Base-by-base conservation (phyloP, 1,140 invertebrate genomes). In the Andrena cerasifolii region DNA sequence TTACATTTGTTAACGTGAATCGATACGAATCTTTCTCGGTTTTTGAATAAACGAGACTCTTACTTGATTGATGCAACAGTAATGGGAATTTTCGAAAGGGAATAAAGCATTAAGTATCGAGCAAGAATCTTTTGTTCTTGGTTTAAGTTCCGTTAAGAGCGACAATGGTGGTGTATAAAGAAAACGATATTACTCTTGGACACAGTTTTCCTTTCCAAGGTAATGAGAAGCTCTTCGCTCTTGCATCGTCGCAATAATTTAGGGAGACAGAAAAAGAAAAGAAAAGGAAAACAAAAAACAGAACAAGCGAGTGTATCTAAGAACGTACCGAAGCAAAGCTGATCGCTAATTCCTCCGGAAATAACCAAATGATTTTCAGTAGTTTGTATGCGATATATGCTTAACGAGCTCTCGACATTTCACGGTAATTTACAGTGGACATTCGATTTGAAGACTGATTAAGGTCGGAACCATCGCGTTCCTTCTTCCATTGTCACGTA, bases 401-500 rank as follows among this genome's bases (percentile, higher is more conserved):
- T 76, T 40, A 58, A 68, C 18, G 63, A 70, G 72, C 40, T 67
- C 72, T 73, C 36, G 28, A 67, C 26, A 56, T 40, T 73, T 61
- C 36, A 54, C 26, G 47, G 16, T 56, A 54, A 71, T 81, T 59
- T 21, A 56, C 43, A 61, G 54, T 65, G 62, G 71, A 82, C 43
- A 70, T 58, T 68, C 65, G 63, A 82, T 78, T 78, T 36, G 26
- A 83, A 83, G 80, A 83, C 81, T 83, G 81, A 67, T 82, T 66
- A 72, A 66, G 33, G 47, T 6, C 16, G 31, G 67, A 45, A 67
- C 36, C 21, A 2, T 56, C 77, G 58, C n/a, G 36, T 82, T 78
- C 67, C 80, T 49, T 82, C 67, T 82, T 83, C 74, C 74, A 78
- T 16, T 33, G 4, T 78, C 45, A 61, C 56, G 59, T 56, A 67